Percentiles rank a stretch among this genome's conserved stretches.
Evolutionary conservation across 2,888 invertebrate genomes (phyloP).

Genomic region (Mylabris sibirica): DNA sequence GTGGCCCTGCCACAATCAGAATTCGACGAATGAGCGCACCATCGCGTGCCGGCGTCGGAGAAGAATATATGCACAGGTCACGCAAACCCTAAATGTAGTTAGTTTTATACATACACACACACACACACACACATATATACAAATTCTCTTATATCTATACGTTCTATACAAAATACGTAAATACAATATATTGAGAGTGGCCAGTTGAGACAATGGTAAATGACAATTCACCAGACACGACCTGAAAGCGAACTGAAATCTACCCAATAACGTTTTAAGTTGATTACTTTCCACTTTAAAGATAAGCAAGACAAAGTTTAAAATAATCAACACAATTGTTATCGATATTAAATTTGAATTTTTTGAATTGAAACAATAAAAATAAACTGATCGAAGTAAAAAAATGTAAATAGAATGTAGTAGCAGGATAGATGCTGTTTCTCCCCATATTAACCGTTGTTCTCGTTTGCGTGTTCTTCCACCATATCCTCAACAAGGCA

Average conservation of each 20-base stretch:
- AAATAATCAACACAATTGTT: neutral
- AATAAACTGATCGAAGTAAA: neutral
- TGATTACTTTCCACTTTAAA: neutral
- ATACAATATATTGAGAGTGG: conserved; percentile 16
- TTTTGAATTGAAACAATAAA: neutral
- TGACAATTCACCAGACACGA: conserved; percentile 38
- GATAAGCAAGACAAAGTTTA: neutral
- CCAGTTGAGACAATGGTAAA: conserved; percentile 41
- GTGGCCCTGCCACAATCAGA: conserved; percentile 57
- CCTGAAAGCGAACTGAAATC: neutral
- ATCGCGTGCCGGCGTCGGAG: conserved; percentile 54
- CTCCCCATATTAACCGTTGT: conserved; percentile 11
- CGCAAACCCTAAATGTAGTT: conserved; percentile 57
- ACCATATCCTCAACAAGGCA: conserved; percentile 51
- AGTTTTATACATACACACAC: conserved; percentile 39
- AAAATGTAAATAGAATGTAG: neutral
- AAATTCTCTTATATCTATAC: conserved; percentile 18
- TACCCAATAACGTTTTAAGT: neutral
- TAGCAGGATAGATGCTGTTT: neutral
- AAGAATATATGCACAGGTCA: conserved; percentile 56
- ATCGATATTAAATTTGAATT: too few species aligned
- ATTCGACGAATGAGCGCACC: conserved; percentile 55
- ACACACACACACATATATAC: conserved; percentile 26
- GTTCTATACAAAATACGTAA: neutral
- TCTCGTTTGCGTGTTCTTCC: conserved; percentile 48